These are phyloP conservation scores for Corythaixoides concolor DNA, from an alignment of 2,113 vertebrate species.

Conservation along the genomic window DNA sequence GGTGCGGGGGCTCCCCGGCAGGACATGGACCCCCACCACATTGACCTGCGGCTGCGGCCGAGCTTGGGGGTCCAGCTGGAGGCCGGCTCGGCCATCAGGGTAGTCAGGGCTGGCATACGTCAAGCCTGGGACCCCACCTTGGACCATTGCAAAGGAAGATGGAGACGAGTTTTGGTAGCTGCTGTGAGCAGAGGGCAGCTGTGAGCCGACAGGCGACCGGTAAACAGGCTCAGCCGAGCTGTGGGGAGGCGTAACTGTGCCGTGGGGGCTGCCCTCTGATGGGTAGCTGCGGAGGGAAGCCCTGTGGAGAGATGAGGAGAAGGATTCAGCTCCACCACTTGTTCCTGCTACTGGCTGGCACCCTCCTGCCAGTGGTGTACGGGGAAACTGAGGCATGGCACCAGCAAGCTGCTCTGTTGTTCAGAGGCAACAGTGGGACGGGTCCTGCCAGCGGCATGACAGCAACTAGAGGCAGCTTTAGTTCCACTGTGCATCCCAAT, in stretches of 20 bases:
- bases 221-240: conserved; percentile 79
- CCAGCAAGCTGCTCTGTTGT: accelerated
- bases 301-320: neutral
- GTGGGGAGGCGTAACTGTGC: conserved; percentile 77
- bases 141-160: conserved; percentile 48
- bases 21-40: conserved; percentile 59
- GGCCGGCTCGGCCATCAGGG: neutral
- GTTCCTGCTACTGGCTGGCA: neutral
- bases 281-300: conserved; percentile 76
- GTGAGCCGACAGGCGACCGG: conserved; percentile 70
- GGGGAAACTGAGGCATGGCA: neutral
- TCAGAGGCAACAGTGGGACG: neutral
- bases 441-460: neutral
- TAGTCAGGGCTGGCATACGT: conserved; percentile 60
- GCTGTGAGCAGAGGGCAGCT: conserved; percentile 73
- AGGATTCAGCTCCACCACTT: neutral
- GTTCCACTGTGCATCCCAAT: neutral
- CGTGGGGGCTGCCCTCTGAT: conserved; percentile 77
- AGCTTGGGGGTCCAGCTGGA: conserved; percentile 56
- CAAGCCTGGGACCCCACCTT: conserved; percentile 37
- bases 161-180: conserved; percentile 77
- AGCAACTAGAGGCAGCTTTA: neutral
- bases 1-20: conserved; percentile 81
- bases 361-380: neutral
- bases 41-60: conserved; percentile 64